Conservation (phyloP, 2,797 vertebrate species). For the Corythornis leucogaster region DNA sequence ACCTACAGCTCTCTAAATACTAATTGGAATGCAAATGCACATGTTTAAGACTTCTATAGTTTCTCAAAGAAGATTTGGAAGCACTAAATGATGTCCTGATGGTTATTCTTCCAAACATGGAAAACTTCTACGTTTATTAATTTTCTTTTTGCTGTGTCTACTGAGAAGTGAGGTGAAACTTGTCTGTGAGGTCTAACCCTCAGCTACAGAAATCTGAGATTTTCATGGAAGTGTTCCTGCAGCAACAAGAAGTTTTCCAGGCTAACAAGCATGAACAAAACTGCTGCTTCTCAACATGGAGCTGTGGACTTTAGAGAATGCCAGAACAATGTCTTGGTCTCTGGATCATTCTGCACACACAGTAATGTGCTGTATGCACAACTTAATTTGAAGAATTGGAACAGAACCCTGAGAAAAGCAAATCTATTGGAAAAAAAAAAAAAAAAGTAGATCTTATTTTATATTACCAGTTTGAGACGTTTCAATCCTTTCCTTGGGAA, state of each 20-base stretch:
- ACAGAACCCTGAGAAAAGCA: constrained; percentile 69
- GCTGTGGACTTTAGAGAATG: not conserved
- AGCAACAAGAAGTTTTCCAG: constrained; percentile 4
- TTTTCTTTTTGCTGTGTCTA: not conserved
- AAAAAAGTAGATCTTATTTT: not conserved
- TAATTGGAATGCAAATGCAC: not conserved
- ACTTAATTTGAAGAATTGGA: constrained; percentile 19
- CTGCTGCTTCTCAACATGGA: not conserved
- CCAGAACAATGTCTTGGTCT: not conserved
- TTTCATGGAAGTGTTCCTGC: not conserved
- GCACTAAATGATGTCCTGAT: not conserved
- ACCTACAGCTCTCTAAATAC: not conserved
- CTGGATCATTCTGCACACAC: not conserved
- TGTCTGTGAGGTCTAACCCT: not conserved
- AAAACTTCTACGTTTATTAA: not conserved
- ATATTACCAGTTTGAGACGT: not conserved
- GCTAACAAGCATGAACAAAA: not conserved
- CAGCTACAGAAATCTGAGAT: not conserved
- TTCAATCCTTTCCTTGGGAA: not conserved
- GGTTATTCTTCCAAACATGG: not conserved
- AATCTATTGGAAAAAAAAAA: constrained; percentile 28
- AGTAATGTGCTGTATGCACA: not conserved
- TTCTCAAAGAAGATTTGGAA: constrained; percentile 18
- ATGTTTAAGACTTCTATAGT: not conserved
- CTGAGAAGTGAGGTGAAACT: not conserved